Evolutionary conservation across 2,888 invertebrate genomes (phyloP).

Genomic region (Lasioglossum lativentre): DNA sequence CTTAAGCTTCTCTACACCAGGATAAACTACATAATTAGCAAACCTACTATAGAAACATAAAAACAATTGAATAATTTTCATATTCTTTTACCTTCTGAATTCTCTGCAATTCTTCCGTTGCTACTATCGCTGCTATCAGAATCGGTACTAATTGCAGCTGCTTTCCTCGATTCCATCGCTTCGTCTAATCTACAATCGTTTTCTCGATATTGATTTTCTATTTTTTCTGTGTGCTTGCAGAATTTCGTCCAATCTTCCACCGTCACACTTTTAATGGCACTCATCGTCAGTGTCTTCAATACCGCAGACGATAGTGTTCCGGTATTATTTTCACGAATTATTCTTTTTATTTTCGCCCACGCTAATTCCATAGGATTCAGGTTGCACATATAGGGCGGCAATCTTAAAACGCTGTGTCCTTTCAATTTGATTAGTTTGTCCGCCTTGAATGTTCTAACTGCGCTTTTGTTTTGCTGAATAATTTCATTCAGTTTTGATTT

Average conservation of each 20-base stretch:
- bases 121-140: not conserved
- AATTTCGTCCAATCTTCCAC: not conserved
- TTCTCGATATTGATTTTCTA: not conserved
- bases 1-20: not conserved
- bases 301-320: not conserved
- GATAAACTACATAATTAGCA: not conserved
- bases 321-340: not conserved
- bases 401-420: not conserved
- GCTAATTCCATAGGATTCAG: not conserved
- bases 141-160: not conserved
- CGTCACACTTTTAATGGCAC: not conserved
- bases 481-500: not conserved
- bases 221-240: not conserved
- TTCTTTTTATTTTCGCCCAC: not conserved
- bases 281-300: not conserved
- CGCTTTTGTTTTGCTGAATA: not conserved
- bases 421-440: not conserved
- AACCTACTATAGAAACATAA: not conserved
- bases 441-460: not conserved
- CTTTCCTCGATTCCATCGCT: not conserved
- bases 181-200: not conserved
- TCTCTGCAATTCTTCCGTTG: not conserved
- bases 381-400: not conserved
- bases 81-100: not conserved
- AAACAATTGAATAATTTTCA: not conserved